Percentiles rank a stretch among this genome's conserved stretches.
Evolutionary conservation across 2,888 invertebrate species (phyloP).

Genomic region (Thecocarcelia acutangulata): DNA sequence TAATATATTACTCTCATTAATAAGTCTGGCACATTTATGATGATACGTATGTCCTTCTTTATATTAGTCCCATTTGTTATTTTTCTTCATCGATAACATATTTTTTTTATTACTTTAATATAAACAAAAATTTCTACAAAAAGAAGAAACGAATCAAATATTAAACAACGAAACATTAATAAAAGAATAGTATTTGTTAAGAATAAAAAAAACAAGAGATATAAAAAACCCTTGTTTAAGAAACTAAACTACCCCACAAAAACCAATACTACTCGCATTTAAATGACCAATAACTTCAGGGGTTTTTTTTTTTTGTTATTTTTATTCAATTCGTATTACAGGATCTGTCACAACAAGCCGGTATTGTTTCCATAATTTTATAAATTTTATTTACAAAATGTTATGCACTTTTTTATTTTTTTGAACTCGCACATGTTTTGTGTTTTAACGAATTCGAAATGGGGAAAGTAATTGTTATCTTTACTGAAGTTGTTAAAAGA

Average conservation of each 20-base stretch:
- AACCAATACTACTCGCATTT: slow-evolving; percentile 31
- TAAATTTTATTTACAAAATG: slow-evolving; percentile 23
- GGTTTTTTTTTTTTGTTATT: slow-evolving; percentile 23
- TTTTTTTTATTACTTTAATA: slow-evolving; percentile 58
- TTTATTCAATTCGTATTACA: slow-evolving; percentile 50
- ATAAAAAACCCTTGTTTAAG: neutral
- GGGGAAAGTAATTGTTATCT: neutral
- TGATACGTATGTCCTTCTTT: slow-evolving; percentile 22
- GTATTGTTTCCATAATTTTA: slow-evolving; percentile 32
- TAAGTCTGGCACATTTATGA: slow-evolving; percentile 50
- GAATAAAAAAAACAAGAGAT: neutral
- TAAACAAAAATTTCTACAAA: neutral
- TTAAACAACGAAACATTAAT: slow-evolving; percentile 33
- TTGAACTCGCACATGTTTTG: slow-evolving; percentile 34
- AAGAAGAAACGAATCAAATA: slow-evolving; percentile 19
- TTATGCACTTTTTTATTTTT: slow-evolving; percentile 9
- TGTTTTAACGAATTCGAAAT: neutral
- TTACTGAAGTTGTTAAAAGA: neutral
- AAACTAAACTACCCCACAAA: slow-evolving; percentile 50
- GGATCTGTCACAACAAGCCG: slow-evolving; percentile 66
- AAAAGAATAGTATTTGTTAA: slow-evolving; percentile 20
- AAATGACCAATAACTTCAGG: slow-evolving; percentile 57
- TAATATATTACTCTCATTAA: slow-evolving; percentile 67
- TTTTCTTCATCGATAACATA: slow-evolving; percentile 46
- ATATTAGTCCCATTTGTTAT: slow-evolving; percentile 52